Conservation (phyloP, 2,888 invertebrate genomes). For the Drosophila neonasuta region DNA sequence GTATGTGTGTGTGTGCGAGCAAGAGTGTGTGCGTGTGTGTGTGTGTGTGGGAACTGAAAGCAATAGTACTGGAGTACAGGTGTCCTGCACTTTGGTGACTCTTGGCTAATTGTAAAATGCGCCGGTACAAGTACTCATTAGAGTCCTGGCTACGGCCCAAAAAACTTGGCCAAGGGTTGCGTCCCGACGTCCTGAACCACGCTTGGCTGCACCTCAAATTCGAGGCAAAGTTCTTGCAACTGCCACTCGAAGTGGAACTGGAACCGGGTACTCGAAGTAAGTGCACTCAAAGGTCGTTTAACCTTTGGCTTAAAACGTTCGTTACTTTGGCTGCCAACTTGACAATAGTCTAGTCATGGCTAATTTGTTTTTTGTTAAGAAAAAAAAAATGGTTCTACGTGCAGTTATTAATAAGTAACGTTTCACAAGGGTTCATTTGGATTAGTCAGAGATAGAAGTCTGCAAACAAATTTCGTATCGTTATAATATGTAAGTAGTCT, state of each 20-base stretch:
- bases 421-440: too few relatives aligned
- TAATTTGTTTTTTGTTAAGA: not conserved
- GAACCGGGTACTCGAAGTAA: slow-evolving; percentile 31
- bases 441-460: too few relatives aligned
- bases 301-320: slow-evolving; percentile 19
- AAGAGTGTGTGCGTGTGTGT: slow-evolving; percentile 32
- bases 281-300: slow-evolving; percentile 49
- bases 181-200: slow-evolving; percentile 18
- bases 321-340: slow-evolving; percentile 15
- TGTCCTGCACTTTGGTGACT: slow-evolving; percentile 65
- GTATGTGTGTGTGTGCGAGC: slow-evolving; percentile 4
- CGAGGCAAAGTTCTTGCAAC: slow-evolving; percentile 20
- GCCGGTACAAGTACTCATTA: slow-evolving; percentile 64
- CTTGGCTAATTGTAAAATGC: slow-evolving; percentile 73
- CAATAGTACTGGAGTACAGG: slow-evolving; percentile 50
- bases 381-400: not conserved
- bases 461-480: too few relatives aligned
- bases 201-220: slow-evolving; percentile 43
- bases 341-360: slow-evolving; percentile 7
- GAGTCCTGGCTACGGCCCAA: slow-evolving; percentile 67
- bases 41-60: slow-evolving; percentile 24
- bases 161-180: slow-evolving; percentile 57
- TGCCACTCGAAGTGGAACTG: not conserved
- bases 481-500: too few relatives aligned
- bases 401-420: not conserved